Evolutionary conservation across 2,113 vertebrate species (phyloP).

Genomic region (Alouatta palliata): DNA sequence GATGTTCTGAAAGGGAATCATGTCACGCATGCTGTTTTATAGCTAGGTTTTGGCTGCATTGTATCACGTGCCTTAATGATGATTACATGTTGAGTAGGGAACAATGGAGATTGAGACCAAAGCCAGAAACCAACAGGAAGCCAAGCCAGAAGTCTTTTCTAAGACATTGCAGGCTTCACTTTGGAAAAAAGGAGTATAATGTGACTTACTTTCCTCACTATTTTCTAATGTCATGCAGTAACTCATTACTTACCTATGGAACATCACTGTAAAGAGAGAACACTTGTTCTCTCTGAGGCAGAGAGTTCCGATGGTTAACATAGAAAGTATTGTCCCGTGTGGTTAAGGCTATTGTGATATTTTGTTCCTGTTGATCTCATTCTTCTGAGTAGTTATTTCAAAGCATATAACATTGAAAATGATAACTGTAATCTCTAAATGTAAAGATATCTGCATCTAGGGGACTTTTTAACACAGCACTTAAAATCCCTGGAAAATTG

Average conservation of each 20-base stretch:
- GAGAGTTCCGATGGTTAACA: constrained; percentile 41
- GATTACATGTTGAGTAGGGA: constrained; percentile 40
- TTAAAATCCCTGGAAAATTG: constrained; percentile 38
- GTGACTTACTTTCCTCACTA: constrained; percentile 22
- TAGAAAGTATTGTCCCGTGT: background rate
- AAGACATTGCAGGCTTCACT: background rate
- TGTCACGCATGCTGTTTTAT: background rate
- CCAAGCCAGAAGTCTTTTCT: background rate
- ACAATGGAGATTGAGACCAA: constrained; percentile 31
- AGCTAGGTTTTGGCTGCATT: background rate
- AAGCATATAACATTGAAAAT: constrained; percentile 40
- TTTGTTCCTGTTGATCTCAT: constrained; percentile 55
- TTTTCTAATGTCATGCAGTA: constrained; percentile 40
- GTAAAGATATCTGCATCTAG: constrained; percentile 49
- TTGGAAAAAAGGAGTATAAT: background rate
- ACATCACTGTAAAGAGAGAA: constrained; percentile 39
- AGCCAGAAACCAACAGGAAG: constrained; percentile 34
- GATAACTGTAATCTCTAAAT: constrained; percentile 27
- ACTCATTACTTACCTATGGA: constrained; percentile 37
- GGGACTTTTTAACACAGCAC: constrained; percentile 6
- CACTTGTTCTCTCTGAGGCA: constrained; percentile 8
- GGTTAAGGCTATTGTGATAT: constrained; percentile 16
- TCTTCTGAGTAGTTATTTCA: constrained; percentile 45
- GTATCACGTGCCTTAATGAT: constrained; percentile 8
- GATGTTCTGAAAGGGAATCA: background rate